Base-by-base conservation (phyloP, 2,797 vertebrate genomes). In the Rhinatrema bivittatum region DNA sequence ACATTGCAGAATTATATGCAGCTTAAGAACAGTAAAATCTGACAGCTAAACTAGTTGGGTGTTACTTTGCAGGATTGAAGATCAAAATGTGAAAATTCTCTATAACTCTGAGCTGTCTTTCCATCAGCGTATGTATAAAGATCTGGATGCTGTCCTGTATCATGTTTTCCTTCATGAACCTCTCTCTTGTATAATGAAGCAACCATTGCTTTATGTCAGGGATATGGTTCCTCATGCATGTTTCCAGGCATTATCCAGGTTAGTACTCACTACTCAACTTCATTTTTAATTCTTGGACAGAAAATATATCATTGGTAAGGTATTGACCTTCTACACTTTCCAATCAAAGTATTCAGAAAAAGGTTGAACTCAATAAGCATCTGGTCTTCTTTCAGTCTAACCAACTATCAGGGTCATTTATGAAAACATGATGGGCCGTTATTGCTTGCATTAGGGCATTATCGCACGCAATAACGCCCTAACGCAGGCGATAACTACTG, bases 181-280 rank as follows among this genome's bases (percentile, higher is more conserved):
- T 1, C 56, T 91, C 13, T 53, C 62, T 6, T 26, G 12, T 38
- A 66, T 89, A 35, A 29, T 77, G 59, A 73, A 49, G 29, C 56
- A 68, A 5, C 61, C 81, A 3, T 53, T 45, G 16, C 32, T 91
- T 32, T 89, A 87, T 24, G 5, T 90, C 43, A 70, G 74, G 36
- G 68, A 64, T 20, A 25, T 9, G 2, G 23, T 82, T 37, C 69
- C 81, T 3, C 34, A 25, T 5, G 37, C 32, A 0, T 83, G 76
- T 35, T 81, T 89, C 60, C 82, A 89, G 36, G 86, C 86, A 20
- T 60, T 91, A 46, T 68, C 65, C 62, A 84, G 84, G 89, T 91
- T 74, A 5, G 45, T 8, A 7, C n/a, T n/a, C n/a, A 5, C 45
- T 8, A 7, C n/a, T n/a, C n/a, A n/a, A n/a, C n/a, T n/a, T n/a